Evolutionary conservation across 2,113 vertebrate species (phyloP).

Genomic region (Pipra filicauda): DNA sequence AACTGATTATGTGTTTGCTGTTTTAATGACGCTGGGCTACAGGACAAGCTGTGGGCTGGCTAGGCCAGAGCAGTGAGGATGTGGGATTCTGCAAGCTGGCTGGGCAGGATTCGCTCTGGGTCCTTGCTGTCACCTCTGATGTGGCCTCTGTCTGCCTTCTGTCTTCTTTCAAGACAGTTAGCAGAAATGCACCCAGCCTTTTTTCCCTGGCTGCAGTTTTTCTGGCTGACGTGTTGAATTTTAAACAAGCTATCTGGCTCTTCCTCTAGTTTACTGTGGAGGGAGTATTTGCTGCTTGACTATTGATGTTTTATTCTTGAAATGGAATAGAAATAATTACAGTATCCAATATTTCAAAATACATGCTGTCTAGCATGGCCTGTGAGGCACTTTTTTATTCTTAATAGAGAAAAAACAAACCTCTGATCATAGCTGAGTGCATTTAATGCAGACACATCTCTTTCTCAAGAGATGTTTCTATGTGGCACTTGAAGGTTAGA

Average conservation of each 20-base stretch:
- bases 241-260: neutral
- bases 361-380: neutral
- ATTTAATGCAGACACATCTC: neutral
- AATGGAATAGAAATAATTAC: neutral
- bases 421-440: neutral
- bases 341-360: neutral
- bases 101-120: neutral
- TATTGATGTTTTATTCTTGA: neutral
- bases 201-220: neutral
- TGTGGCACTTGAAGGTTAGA: neutral
- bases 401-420: neutral
- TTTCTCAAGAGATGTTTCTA: neutral
- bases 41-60: fast-evolving
- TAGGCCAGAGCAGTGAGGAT: neutral
- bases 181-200: neutral
- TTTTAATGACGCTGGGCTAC: fast-evolving
- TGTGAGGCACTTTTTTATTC: neutral
- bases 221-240: neutral
- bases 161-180: neutral
- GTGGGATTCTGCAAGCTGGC: neutral
- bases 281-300: neutral
- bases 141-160: neutral
- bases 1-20: neutral
- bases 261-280: neutral
- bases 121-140: neutral